These are phyloP conservation scores for Siniperca scherzeri DNA, from an alignment of 2,797 vertebrate species.

Conservation along the genomic window DNA sequence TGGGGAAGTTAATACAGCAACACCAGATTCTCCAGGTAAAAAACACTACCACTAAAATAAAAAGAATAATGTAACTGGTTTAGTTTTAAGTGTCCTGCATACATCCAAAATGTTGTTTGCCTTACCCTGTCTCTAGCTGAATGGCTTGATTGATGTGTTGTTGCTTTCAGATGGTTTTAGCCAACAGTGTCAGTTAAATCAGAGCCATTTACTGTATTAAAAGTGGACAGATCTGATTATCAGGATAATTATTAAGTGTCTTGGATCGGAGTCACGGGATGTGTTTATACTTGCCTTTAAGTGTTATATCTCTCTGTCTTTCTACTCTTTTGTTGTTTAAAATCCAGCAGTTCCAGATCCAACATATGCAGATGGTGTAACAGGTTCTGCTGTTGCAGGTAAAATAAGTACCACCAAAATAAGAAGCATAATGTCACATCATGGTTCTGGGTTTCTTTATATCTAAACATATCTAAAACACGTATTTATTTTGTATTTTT, in stretches of 20 bases:
- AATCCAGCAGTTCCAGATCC: neutral
- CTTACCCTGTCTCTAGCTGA: neutral
- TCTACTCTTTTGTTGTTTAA: neutral
- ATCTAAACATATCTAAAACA: too few relatives aligned
- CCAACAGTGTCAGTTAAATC: neutral
- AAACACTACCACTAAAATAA: neutral
- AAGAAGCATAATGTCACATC: neutral
- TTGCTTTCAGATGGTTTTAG: neutral
- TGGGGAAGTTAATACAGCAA: too few relatives aligned
- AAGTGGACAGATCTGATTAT: neutral
- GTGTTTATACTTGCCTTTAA: neutral
- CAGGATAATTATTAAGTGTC: neutral
- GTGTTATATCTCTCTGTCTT: neutral
- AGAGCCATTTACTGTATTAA: neutral
- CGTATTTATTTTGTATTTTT: too few relatives aligned
- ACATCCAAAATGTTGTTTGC: neutral
- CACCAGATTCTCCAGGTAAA: neutral
- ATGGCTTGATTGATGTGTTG: neutral
- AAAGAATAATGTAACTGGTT: neutral
- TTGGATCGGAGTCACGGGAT: neutral
- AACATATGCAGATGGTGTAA: neutral
- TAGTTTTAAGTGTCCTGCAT: neutral
- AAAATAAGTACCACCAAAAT: neutral
- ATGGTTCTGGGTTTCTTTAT: neutral
- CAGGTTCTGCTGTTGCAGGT: neutral